These are phyloP conservation scores for Diacarnus erythraeanus DNA, from an alignment of 37 sponge, comb jelly and placozoan species.

Conservation along the genomic window DNA sequence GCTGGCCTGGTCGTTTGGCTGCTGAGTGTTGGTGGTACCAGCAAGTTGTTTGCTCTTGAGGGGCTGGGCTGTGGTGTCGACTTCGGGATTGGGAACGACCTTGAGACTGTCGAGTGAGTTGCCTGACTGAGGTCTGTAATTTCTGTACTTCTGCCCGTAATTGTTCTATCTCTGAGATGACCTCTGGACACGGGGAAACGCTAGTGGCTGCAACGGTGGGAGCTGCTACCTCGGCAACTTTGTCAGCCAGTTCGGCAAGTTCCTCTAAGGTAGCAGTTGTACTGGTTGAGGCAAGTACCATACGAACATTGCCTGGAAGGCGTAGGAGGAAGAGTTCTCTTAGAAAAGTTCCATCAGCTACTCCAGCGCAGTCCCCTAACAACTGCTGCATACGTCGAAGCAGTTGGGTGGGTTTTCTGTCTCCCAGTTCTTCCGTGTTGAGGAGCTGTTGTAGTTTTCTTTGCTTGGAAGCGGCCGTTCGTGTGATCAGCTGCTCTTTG, in stretches of 20 bases:
- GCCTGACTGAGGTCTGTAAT: neutral
- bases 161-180: slow-evolving; percentile 11
- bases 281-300: slow-evolving; percentile 54
- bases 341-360: slow-evolving; percentile 24
- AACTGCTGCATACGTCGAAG: slow-evolving; percentile 68
- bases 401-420: slow-evolving; percentile 67
- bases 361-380: slow-evolving; percentile 36
- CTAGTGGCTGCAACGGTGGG: slow-evolving; percentile 27
- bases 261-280: slow-evolving; percentile 17
- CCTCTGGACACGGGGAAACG: neutral
- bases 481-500: slow-evolving; percentile 34
- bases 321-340: slow-evolving; percentile 64
- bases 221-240: slow-evolving; percentile 49
- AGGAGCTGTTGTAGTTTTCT: slow-evolving; percentile 48
- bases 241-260: slow-evolving; percentile 52
- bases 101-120: slow-evolving; percentile 4
- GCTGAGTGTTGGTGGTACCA: slow-evolving; percentile 5
- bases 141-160: slow-evolving; percentile 6
- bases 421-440: slow-evolving; percentile 45
- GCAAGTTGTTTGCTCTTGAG: neutral
- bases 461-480: slow-evolving; percentile 57
- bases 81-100: neutral
- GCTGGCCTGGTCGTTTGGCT: slow-evolving; percentile 43
- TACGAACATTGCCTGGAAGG: slow-evolving; percentile 53
- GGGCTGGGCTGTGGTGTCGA: neutral